phyloP scores from a whole-genome alignment of 2,113 vertebrate species.

The Vidua macroura region DNA sequence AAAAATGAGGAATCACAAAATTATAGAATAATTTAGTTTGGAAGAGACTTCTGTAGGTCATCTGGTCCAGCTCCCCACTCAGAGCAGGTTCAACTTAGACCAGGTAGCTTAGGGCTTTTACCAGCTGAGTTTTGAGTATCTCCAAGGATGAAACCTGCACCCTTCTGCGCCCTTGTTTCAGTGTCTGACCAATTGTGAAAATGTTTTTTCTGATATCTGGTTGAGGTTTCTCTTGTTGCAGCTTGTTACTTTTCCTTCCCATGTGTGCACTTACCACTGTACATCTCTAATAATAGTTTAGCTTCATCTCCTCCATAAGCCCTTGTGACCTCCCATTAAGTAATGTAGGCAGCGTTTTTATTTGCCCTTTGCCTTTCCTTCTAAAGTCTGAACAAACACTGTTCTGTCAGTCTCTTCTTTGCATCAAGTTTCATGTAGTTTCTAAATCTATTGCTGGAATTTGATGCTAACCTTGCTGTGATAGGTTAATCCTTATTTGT shows the following conservation, averaged over 20 bases:
- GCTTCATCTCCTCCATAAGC: neutral
- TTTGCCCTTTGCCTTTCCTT: neutral
- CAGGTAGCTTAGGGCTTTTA: neutral
- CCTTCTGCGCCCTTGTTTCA: neutral
- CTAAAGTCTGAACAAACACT: neutral
- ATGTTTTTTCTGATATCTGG: neutral
- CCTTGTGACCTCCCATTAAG: neutral
- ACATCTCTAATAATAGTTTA: neutral
- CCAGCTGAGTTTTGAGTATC: neutral
- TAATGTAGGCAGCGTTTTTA: neutral
- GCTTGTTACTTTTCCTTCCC: neutral
- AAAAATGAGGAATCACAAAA: neutral
- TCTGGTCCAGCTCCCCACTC: neutral
- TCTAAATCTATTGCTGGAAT: neutral
- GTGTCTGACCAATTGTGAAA: neutral
- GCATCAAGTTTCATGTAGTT: neutral
- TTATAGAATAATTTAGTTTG: neutral
- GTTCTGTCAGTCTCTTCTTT: neutral
- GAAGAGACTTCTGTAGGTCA: neutral
- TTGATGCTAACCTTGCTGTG: neutral
- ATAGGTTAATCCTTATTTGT: neutral
- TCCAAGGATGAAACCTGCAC: neutral
- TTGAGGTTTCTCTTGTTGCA: neutral
- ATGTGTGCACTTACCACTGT: neutral
- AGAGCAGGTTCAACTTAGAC: neutral